phyloP scores from a whole-genome alignment of 2,888 invertebrate genomes.

The Malachius bipustulatus region DNA sequence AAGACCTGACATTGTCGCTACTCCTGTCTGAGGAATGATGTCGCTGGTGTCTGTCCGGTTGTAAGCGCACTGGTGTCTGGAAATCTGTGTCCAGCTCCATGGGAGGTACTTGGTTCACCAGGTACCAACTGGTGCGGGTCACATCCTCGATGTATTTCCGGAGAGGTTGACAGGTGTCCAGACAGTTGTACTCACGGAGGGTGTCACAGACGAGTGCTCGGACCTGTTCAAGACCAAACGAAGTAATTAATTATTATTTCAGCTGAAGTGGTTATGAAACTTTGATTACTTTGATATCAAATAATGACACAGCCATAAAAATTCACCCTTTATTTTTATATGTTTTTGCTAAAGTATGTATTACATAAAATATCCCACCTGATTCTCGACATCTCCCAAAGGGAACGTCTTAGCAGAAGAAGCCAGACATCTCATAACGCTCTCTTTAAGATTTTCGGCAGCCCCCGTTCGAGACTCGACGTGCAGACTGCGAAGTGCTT shows the following conservation, averaged over 20 bases:
- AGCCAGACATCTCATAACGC: conserved; percentile 41
- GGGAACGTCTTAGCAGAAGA: conserved; percentile 61
- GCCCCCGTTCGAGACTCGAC: conserved; percentile 32
- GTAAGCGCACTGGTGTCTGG: conserved; percentile 46
- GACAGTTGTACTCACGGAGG: conserved; percentile 84
- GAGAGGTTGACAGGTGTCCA: conserved; percentile 66
- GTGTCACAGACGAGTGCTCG: conserved; percentile 59
- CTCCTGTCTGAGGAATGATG: conserved; percentile 65
- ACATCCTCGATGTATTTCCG: conserved; percentile 70
- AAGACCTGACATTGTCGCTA: conserved; percentile 63
- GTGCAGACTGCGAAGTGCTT: conserved; percentile 46
- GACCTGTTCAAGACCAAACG: too few relatives aligned
- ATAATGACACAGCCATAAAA: too few relatives aligned
- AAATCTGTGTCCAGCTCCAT: conserved; percentile 57
- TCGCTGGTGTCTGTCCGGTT: conserved; percentile 65
- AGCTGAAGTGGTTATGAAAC: too few relatives aligned
- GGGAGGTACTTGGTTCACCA: conserved; percentile 62
- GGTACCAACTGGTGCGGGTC: conserved; percentile 77
- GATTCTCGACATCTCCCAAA: conserved; percentile 53
- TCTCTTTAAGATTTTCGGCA: conserved; percentile 45
- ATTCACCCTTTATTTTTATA: too few relatives aligned
- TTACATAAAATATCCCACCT: too few relatives aligned
- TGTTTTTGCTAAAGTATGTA: too few relatives aligned
- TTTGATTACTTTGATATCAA: too few relatives aligned
- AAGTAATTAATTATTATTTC: too few relatives aligned